Percentiles rank a stretch among this genome's conserved stretches.
Conservation (phyloP, 2,113 vertebrate species). For the Montifringilla adamsi region DNA sequence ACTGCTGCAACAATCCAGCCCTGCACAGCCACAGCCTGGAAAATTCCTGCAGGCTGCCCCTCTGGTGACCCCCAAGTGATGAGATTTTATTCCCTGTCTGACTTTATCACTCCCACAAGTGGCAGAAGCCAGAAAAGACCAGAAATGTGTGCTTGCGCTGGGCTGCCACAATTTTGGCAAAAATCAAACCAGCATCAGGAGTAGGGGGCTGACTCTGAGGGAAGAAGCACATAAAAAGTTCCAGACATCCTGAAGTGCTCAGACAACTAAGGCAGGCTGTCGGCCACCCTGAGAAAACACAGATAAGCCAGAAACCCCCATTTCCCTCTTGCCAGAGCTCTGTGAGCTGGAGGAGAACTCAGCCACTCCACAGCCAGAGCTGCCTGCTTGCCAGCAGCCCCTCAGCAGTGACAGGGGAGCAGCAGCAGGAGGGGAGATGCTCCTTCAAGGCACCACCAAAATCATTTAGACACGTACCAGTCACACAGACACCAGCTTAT, state of each 20-base stretch:
- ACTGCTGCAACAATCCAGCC: not conserved
- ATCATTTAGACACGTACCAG: not conserved
- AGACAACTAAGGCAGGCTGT: not conserved
- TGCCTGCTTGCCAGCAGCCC: not conserved
- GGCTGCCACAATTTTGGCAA: not conserved
- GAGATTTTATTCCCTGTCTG: not conserved
- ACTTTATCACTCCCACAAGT: conserved; percentile 7
- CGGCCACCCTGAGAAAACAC: conserved; percentile 11
- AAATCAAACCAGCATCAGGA: not conserved
- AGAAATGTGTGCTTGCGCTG: not conserved
- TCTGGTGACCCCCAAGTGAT: not conserved
- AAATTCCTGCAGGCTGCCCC: conserved; percentile 8
- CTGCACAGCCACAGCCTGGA: not conserved
- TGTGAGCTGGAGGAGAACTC: not conserved
- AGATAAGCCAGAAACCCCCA: conserved; percentile 6
- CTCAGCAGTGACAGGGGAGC: not conserved
- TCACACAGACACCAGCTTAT: not conserved
- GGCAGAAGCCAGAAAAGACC: not conserved
- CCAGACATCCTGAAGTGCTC: conserved; percentile 35
- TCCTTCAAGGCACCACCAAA: not conserved
- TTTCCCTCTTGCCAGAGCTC: not conserved
- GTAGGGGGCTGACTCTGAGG: not conserved
- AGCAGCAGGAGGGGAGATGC: not conserved
- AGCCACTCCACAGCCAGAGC: not conserved
- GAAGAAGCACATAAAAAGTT: not conserved